phyloP scores from a whole-genome alignment of 2,888 invertebrate genomes.

The Drosophila mimica region DNA sequence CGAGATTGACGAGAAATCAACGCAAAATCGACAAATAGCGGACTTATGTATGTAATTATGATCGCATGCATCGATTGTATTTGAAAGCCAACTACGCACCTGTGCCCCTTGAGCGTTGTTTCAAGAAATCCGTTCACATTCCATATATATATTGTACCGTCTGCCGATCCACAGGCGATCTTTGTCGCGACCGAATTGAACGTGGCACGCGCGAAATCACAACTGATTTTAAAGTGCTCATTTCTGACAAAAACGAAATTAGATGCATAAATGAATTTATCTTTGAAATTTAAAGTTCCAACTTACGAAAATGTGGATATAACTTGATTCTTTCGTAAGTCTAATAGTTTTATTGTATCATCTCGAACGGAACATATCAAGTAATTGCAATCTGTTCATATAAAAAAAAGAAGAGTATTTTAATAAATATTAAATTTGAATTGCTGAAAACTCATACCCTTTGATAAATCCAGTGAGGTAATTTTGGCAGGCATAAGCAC shows the following conservation, averaged over 20 bases:
- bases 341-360: constrained; percentile 97
- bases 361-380: constrained; percentile 97
- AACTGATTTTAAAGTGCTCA: constrained; percentile 97
- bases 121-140: constrained; percentile 91
- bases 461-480: constrained; percentile 96
- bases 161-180: constrained; percentile 95
- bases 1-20: constrained; percentile 27
- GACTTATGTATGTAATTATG: constrained; percentile 11
- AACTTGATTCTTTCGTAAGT: constrained; percentile 97
- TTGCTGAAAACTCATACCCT: constrained; percentile 87
- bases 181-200: constrained; percentile 96
- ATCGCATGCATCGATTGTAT: constrained; percentile 18
- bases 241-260: constrained; percentile 87
- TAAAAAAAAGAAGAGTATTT: constrained; percentile 13
- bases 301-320: constrained; percentile 95
- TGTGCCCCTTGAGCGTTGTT: constrained; percentile 91
- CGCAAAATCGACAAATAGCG: constrained; percentile 27
- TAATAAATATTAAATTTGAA: not conserved
- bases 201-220: constrained; percentile 96
- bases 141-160: constrained; percentile 97
- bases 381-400: constrained; percentile 92
- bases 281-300: not conserved
- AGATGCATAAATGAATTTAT: not conserved
- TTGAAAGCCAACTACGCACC: constrained; percentile 85
- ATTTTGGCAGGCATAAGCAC: constrained; percentile 96